Evolutionary conservation across 2,113 vertebrate genomes (phyloP), one percentile per base, ranked within the genome.

Genomic region (Guaruba guarouba): DNA sequence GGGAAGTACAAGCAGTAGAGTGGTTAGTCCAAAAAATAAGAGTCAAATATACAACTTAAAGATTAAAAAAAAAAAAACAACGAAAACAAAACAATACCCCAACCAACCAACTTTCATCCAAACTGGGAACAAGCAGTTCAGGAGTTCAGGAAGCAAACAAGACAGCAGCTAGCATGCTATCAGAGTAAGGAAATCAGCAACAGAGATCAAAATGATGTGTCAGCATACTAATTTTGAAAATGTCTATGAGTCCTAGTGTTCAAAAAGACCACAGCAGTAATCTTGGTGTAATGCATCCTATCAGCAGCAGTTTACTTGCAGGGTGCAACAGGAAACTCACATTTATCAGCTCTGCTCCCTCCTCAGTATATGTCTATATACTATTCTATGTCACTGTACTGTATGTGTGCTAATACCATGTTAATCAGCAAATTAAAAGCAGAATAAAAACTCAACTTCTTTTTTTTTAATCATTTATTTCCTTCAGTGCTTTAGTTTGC

Each of bases 251-350:
- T 87, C 31, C 55, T 59, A 55, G 62, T 13, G 77, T 83, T 33
- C 54, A 57, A 68, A 74, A 85, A 85, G 83, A 94, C 97, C 91
- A 46, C 96, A 96, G 82, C 69, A 57, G 57, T 91, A 96, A 95
- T 88, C 93, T 82, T 66, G 54, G 31, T 91, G 66, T 44, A 28
- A 13, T 31, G 49, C 43, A 86, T 92, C 95, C 97, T 95, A 77
- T 91, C 94, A 93, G 86, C 71, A 79, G 61, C 62, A 92, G 37
- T 83, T 96, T 96, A 90, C 82, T 95, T 85, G 85, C 85, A 82
- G 80, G 10, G 92, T 43, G 22, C 2, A 46, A 93, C 98, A 98
- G 98, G 97, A 98, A 98, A 96, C 35, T 41, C n/a, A 61, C 64
- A 88, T 80, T 95, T 96, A 92, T 82, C 93, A 86, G 33, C 55